phyloP scores from a whole-genome alignment of 2,888 invertebrate genomes.

The Cryptocheilus praepositus region DNA sequence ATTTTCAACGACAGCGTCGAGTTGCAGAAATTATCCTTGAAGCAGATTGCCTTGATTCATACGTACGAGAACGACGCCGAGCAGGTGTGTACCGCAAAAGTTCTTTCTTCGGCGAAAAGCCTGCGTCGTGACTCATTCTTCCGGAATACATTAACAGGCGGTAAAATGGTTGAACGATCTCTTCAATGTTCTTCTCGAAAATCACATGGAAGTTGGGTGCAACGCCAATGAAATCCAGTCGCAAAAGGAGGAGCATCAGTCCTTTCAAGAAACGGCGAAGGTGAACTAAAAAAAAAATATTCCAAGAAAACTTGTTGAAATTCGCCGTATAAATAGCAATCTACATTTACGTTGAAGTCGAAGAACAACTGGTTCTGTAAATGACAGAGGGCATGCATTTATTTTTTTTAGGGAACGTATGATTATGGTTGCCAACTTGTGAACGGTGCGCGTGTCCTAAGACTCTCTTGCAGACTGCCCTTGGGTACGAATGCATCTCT shows the following conservation, averaged over 20 bases:
- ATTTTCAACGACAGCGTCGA: slow-evolving; percentile 86
- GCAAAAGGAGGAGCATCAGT: slow-evolving; percentile 85
- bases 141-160: slow-evolving; percentile 74
- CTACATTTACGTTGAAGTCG: neutral
- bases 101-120: neutral
- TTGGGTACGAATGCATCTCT: slow-evolving; percentile 78
- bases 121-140: neutral
- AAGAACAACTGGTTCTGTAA: neutral
- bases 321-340: neutral
- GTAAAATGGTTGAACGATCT: slow-evolving; percentile 87
- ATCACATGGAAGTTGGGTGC: slow-evolving; percentile 85
- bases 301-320: too few relatives aligned
- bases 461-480: slow-evolving; percentile 83
- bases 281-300: slow-evolving; percentile 72
- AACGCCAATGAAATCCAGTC: slow-evolving; percentile 83
- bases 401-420: slow-evolving; percentile 81
- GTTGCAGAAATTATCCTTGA: slow-evolving; percentile 84
- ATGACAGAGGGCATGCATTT: too few relatives aligned
- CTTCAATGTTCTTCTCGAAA: slow-evolving; percentile 82
- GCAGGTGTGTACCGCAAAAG: slow-evolving; percentile 75
- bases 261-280: slow-evolving; percentile 87
- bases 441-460: slow-evolving; percentile 83
- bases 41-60: slow-evolving; percentile 85
- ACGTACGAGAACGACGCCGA: slow-evolving; percentile 86
- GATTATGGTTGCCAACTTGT: slow-evolving; percentile 88